Evolutionary conservation across 2,113 vertebrate genomes (phyloP), one percentile per base, ranked within the genome.

Genomic region (Lycaon pictus): DNA sequence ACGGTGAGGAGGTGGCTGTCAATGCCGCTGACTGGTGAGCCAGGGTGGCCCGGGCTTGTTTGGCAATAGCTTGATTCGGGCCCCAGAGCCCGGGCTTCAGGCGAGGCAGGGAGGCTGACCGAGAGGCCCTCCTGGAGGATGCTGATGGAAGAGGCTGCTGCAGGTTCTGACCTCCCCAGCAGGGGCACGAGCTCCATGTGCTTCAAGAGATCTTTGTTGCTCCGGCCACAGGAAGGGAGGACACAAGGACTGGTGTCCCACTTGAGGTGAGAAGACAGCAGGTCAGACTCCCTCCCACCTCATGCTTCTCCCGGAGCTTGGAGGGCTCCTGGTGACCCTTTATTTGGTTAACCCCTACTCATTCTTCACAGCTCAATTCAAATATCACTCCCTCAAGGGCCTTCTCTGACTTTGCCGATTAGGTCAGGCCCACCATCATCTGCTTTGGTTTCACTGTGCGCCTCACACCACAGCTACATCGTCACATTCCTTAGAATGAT

Each of bases 401-500:
- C 12, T 19, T 58, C 56, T 17, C 55, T 32, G 17, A 17, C 43
- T 37, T 35, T 20, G 11, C 58, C 11, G 53, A n/a, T 60, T 22
- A 53, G 89, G 67, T 43, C 56, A 37, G 48, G 25, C 27, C 27
- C 35, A 51, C 65, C 2, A 0, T 48, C 53, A 16, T 1, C 37
- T 2, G 19, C 37, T 27, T 17, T 4, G 4, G 0, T 58, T 62
- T 43, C 12, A 25, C 71, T 1, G 2, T 3, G 53, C 22, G 2
- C 51, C 23, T 80, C 53, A 25, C 1, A 1, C 10, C 67, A 20
- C 53, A 27, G 23, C 7, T 37, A 7, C 20, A 4, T 7, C 0
- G 3, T 13, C 6, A 8, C 0, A 0, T 4, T 53, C n/a, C 72
- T 76, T 1, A 25, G 43, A 0, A 2, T 27, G 25, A 23, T 8